Evolutionary conservation across 2,888 invertebrate species (phyloP), one percentile per base, ranked within the genome.

Genomic region (Agrotis ipsilon): DNA sequence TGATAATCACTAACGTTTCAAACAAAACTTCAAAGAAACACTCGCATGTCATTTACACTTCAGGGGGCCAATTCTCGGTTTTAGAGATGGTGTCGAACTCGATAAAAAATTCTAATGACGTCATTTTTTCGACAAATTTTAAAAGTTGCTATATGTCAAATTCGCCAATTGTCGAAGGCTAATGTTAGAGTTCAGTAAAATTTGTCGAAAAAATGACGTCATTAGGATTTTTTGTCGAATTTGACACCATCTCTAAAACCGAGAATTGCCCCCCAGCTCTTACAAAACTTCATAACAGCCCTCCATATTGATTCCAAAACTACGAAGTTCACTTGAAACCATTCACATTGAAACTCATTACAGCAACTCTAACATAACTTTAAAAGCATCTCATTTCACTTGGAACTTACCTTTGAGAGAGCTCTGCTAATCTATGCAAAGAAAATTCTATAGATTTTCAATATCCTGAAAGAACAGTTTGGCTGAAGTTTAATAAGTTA

Each of bases 371-470:
- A 74, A 80, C 71, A 78, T 72, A 81, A 82, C 70, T 84, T 82
- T 81, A 61, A 83, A 85, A 81, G 78, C 75, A 74, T 78, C 81
- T 81, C 81, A 79, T 77, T 83, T 75, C 68, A 83, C 77, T 84
- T 52, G 32, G 58, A 81, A 85, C 78, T 81, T 81, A 85, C 80
- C 72, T 85, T 11, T 68, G 63, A 61, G 65, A 84, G 80, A 66
- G 78, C 81, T 82, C 66, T 82, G 77, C 81, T 85, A 84, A 87
- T 88, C 81, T 86, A 88, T 86, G 87, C 87, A 86, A 87, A 83
- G 82, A 88, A 87, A 84, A 84, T 86, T 81, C 87, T 78, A 88
- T 88, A 85, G 87, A 87, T 87, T 88, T 88, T 86, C 85, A 87
- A 88, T 87, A 87, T 84, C 79, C 79, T 67, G 73, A 85, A 79